phyloP scores from a whole-genome alignment of 2,113 vertebrate genomes.

The Percopsis transmontana region DNA sequence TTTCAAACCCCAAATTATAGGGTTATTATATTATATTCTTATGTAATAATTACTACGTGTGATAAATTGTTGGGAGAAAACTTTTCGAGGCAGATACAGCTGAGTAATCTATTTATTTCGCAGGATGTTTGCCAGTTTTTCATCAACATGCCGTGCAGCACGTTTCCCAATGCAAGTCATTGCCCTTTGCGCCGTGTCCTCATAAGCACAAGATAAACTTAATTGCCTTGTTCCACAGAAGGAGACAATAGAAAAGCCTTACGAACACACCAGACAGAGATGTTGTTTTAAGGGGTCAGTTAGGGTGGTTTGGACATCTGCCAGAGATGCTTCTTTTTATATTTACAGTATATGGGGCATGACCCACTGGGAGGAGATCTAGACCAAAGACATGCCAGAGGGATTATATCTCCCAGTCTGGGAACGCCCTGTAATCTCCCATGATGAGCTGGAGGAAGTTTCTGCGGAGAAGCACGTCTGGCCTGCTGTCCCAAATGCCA shows the following conservation, averaged over 20 bases:
- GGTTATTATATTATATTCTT: conserved; percentile 12
- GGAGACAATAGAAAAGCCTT: not conserved
- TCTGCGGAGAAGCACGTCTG: too few relatives aligned
- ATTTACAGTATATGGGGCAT: too few relatives aligned
- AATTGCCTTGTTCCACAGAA: not conserved
- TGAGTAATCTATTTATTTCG: conserved; percentile 16
- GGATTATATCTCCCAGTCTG: too few relatives aligned
- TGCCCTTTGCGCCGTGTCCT: conserved; percentile 41
- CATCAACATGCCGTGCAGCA: conserved; percentile 26
- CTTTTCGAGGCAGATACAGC: conserved; percentile 32
- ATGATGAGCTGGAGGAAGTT: too few relatives aligned
- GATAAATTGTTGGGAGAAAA: conserved; percentile 39
- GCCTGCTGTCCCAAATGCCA: too few relatives aligned
- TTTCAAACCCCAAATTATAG: conserved; percentile 61
- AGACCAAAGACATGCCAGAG: not conserved
- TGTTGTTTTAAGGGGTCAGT: not conserved
- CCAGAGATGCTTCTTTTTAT: not conserved
- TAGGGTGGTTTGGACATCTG: not conserved
- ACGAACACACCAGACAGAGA: conserved; percentile 2
- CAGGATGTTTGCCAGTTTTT: conserved; percentile 16
- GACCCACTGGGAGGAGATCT: not conserved
- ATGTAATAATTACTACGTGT: conserved; percentile 50
- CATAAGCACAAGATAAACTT: conserved; percentile 18
- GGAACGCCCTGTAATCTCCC: too few relatives aligned
- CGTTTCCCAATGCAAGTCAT: conserved; percentile 30